Evolutionary conservation across 2,888 invertebrate species (phyloP), one percentile per base, ranked within the genome.

Genomic region (Fabriciana adippe): DNA sequence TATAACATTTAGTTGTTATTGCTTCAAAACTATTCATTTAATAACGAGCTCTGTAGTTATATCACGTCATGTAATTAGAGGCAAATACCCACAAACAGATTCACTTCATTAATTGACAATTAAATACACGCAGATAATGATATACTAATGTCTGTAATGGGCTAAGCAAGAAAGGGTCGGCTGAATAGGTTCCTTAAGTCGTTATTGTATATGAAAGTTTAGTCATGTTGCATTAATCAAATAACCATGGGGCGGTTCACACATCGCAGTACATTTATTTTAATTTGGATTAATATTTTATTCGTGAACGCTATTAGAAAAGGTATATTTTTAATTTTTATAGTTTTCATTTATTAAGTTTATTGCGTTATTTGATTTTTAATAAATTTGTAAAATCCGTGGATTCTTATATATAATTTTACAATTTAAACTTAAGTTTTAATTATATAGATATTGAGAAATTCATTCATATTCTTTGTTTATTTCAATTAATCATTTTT

Each of bases 61-160:
- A 64, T 71, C 61, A 64, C 76, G 76, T 78, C 78, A 75, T 61
- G 72, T 76, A 82, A 86, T 86, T 85, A 86, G 75, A 75, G 77
- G 72, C 78, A 80, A 85, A 81, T 85, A 81, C 80, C 79, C 76
- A 76, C 76, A 77, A 78, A 73, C 72, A 77, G 78, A 81, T 78
- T 81, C 74, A 76, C 74, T 78, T 75, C 76, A 79, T 81, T 74
- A 71, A 67, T 69, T 75, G 72, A 74, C 79, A 80, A 86, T 87
- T 82, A 84, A 60, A 55, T 60, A 66, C 74, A 74, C 65, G 78
- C 76, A 83, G 73, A 73, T 74, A 77, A 78, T 76, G 73, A 72
- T 61, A 41, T 61, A 53, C 21, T 51, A 61, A 51, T 51, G 35
- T 51, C 51, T 16, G 2, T 66, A 73, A 72, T 64, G 66, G 57